These are phyloP conservation scores for Lepidurus packardi DNA, from an alignment of 1,140 invertebrate genomes.

Conservation along the genomic window DNA sequence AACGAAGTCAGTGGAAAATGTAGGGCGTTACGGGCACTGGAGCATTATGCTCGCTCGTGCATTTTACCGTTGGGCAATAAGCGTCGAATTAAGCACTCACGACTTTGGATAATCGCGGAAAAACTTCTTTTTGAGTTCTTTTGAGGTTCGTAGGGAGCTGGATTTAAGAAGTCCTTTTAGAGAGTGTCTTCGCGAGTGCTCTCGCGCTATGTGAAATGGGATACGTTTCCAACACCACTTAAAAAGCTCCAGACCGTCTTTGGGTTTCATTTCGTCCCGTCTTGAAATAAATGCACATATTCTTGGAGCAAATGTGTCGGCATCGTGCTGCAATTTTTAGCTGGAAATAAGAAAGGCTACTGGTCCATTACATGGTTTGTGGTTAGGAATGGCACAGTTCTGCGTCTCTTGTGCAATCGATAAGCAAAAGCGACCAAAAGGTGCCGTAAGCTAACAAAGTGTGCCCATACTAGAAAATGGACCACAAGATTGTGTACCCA, in stretches of 20 bases:
- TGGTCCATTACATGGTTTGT: neutral
- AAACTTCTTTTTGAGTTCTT: conserved; percentile 1
- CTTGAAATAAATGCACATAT: neutral
- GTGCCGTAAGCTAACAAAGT: conserved; percentile 18
- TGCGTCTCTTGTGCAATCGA: neutral
- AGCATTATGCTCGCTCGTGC: conserved; percentile 2
- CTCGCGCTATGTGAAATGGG: neutral
- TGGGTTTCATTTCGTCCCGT: neutral
- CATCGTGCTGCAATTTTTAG: neutral
- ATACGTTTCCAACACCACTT: neutral
- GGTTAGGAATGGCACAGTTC: neutral
- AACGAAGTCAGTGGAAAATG: neutral
- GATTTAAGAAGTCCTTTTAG: neutral
- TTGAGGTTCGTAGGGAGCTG: neutral
- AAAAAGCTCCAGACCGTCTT: neutral
- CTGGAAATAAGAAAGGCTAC: neutral
- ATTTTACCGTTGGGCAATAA: neutral
- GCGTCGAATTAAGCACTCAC: conserved; percentile 18
- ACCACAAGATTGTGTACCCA: neutral
- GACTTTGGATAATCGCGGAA: conserved; percentile 8
- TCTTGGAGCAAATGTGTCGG: neutral
- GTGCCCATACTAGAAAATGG: neutral
- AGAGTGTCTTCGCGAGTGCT: neutral
- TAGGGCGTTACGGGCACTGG: conserved; percentile 1
- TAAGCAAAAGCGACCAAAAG: conserved; percentile 1